Conservation (phyloP, 1,140 invertebrate genomes). For the Pseudomyrmex sp. region DNA sequence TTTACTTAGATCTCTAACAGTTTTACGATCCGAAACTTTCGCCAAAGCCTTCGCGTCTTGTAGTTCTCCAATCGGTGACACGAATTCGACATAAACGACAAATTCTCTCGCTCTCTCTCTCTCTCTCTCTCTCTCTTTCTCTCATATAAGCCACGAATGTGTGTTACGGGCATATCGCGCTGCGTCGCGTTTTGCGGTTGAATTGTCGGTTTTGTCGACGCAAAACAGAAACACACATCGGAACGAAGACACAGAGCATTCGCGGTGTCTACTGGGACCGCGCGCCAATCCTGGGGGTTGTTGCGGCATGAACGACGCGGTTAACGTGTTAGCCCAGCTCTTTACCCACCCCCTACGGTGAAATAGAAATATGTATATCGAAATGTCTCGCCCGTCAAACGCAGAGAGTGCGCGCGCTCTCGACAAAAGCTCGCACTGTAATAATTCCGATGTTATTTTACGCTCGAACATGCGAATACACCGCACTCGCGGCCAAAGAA, state of each 20-base stretch:
- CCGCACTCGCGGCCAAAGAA: background rate
- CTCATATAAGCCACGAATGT: background rate
- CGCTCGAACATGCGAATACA: background rate
- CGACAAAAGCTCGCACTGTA: background rate
- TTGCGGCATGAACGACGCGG: slow-evolving; percentile 11
- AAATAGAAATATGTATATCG: slow-evolving; percentile 26
- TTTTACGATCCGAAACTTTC: slow-evolving; percentile 6
- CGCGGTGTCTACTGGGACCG: slow-evolving; percentile 7
- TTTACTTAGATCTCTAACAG: background rate
- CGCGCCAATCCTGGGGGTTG: background rate
- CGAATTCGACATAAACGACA: background rate
- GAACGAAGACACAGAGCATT: background rate
- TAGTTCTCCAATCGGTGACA: background rate
- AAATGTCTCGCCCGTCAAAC: slow-evolving; percentile 47
- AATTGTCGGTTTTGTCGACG: slow-evolving; percentile 22
- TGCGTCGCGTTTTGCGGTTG: slow-evolving; percentile 10
- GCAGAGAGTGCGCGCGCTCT: background rate
- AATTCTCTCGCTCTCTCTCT: slow-evolving; percentile 18
- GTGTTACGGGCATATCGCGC: background rate
- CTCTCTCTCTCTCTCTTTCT: slow-evolving; percentile 11
- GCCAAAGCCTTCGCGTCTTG: too few species aligned
- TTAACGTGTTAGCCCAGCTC: slow-evolving; percentile 24
- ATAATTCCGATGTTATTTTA: slow-evolving; percentile 17
- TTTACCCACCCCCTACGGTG: background rate
- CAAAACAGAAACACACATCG: slow-evolving; percentile 10